Conservation (phyloP, 2,113 vertebrate species). For the Tychaedon coryphoeus region DNA sequence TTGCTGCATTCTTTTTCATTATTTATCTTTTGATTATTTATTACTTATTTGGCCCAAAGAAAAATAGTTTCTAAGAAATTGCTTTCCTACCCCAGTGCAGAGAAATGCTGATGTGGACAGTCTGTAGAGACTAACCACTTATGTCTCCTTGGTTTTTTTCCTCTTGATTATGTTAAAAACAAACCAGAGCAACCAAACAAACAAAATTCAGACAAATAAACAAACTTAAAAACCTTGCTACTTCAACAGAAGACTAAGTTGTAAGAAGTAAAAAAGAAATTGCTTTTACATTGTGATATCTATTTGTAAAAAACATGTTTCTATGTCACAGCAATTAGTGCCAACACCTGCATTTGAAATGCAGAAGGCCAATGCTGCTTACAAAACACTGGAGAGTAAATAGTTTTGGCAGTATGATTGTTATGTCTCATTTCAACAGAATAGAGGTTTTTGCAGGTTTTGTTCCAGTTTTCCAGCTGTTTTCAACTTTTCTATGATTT, state of each 20-base stretch:
- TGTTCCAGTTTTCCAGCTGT: not conserved
- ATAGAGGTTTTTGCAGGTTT: not conserved
- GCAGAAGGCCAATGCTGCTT: not conserved
- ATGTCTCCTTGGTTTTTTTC: not conserved
- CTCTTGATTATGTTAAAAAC: not conserved
- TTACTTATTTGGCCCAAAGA: not conserved
- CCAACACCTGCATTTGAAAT: not conserved
- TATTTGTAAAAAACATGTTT: not conserved
- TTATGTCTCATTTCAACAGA: not conserved
- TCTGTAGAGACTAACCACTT: not conserved
- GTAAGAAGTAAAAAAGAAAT: not conserved
- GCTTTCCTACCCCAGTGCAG: not conserved
- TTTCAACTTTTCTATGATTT: not conserved
- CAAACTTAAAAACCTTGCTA: not conserved
- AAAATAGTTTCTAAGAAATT: not conserved
- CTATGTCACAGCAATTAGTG: not conserved
- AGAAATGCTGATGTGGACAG: not conserved
- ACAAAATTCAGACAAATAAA: not conserved
- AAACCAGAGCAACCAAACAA: not conserved
- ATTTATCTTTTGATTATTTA: not conserved
- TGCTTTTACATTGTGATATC: not conserved
- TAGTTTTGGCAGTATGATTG: not conserved
- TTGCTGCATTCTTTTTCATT: not conserved
- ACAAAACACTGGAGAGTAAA: not conserved
- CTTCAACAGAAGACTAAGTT: not conserved